Percentiles rank a stretch among this genome's conserved stretches.
phyloP scores from a whole-genome alignment of 2,888 invertebrate genomes.

The Prosapia bicincta region DNA sequence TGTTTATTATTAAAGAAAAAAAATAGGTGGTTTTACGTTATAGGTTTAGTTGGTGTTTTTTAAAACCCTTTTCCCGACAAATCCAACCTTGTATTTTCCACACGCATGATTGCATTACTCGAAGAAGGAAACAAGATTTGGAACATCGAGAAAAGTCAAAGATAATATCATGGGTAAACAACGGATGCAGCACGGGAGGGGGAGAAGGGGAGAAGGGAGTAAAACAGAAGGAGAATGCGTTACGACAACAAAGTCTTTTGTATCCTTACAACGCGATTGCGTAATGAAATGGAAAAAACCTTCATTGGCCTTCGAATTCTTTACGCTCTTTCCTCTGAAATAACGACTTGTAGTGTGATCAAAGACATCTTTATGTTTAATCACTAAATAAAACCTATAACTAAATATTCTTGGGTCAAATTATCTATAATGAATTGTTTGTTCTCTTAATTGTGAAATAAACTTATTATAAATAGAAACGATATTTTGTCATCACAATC shows the following conservation, averaged over 20 bases:
- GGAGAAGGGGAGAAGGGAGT: background rate
- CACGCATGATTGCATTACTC: background rate
- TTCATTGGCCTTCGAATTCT: background rate
- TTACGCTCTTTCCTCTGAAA: background rate
- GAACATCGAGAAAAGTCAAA: background rate
- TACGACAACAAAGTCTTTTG: background rate
- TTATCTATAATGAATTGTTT: too few relatives aligned
- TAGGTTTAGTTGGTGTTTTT: too few relatives aligned
- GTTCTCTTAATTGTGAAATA: too few relatives aligned
- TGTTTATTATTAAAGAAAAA: too few relatives aligned
- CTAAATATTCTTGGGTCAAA: too few relatives aligned
- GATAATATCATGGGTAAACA: background rate
- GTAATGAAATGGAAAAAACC: background rate
- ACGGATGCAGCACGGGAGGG: background rate
- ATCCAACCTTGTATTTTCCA: background rate
- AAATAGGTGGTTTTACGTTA: too few relatives aligned
- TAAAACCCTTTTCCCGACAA: too few relatives aligned
- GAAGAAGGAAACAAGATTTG: background rate
- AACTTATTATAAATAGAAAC: too few relatives aligned
- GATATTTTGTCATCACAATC: too few relatives aligned
- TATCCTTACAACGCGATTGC: background rate
- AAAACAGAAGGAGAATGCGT: background rate
- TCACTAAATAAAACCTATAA: too few relatives aligned
- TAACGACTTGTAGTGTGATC: too few relatives aligned
- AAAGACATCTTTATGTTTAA: too few relatives aligned